Conservation (phyloP, 2,888 invertebrate species). For the Ophion ventricosus region DNA sequence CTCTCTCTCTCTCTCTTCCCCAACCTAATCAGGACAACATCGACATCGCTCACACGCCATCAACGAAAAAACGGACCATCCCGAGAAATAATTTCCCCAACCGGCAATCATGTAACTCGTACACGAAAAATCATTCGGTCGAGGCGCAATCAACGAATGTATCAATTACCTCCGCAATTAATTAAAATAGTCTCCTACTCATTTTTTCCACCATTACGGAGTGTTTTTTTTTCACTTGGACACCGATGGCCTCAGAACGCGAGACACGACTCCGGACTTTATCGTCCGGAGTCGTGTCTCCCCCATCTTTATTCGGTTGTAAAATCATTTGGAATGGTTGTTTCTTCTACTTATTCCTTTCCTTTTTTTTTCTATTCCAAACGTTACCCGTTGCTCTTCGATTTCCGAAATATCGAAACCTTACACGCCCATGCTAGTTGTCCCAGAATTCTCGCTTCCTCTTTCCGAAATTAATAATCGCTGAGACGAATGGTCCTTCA, state of each 20-base stretch:
- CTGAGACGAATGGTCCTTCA: conserved; percentile 63
- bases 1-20: not conserved
- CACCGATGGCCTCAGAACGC: too few species aligned
- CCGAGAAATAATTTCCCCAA: too few species aligned
- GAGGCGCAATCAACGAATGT: too few species aligned
- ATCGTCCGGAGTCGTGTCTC: not conserved
- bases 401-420: conserved; percentile 12
- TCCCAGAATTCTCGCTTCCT: conserved; percentile 33
- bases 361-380: conserved; percentile 8
- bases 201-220: not conserved
- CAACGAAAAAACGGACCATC: too few species aligned
- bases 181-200: not conserved
- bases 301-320: not conserved
- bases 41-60: not conserved
- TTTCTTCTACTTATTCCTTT: not conserved
- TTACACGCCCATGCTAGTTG: conserved; percentile 12
- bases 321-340: conserved; percentile 1
- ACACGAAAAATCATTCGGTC: too few species aligned
- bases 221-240: too few species aligned
- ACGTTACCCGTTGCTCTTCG: conserved; percentile 9
- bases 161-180: too few species aligned
- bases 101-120: too few species aligned
- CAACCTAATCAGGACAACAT: not conserved
- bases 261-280: too few species aligned
- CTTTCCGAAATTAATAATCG: conserved; percentile 65